phyloP scores from a whole-genome alignment of 1,140 invertebrate genomes.

The Drosophila suzukii region DNA sequence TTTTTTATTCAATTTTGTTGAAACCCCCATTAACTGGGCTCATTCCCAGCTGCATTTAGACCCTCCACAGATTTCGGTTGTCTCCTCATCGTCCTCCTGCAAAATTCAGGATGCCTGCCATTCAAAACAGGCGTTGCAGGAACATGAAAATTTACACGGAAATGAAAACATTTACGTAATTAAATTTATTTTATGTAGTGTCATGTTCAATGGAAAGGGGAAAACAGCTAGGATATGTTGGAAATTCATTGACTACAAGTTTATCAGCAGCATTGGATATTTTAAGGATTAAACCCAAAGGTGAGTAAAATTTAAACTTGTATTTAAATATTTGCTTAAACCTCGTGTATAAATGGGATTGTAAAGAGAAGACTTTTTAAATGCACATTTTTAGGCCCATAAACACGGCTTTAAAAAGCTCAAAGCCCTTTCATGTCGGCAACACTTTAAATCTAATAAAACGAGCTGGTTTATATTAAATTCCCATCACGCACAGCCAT shows the following conservation, averaged over 20 bases:
- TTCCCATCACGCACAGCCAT: slow-evolving; percentile 53
- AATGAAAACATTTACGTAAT: slow-evolving; percentile 60
- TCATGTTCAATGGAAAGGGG: slow-evolving; percentile 1
- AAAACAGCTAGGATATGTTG: slow-evolving; percentile 1
- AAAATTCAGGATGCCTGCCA: slow-evolving; percentile 32
- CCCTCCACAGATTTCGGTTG: slow-evolving; percentile 36
- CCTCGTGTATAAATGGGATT: not conserved
- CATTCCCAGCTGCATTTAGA: slow-evolving; percentile 43
- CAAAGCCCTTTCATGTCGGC: not conserved
- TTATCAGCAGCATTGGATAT: not conserved
- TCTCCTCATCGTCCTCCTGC: not conserved
- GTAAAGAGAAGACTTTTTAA: not conserved
- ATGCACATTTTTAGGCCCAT: not conserved
- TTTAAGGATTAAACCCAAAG: not conserved
- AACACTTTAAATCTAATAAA: slow-evolving; percentile 29
- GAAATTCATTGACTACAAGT: slow-evolving; percentile 19
- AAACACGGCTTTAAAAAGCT: not conserved
- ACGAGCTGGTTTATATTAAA: slow-evolving; percentile 26
- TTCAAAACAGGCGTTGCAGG: slow-evolving; percentile 56
- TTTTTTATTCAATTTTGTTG: not conserved
- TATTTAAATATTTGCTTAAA: too few relatives aligned
- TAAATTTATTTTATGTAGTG: slow-evolving; percentile 60
- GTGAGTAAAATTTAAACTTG: not conserved
- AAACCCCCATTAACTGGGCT: slow-evolving; percentile 4
- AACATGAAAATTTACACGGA: slow-evolving; percentile 55